Base-by-base conservation (phyloP, 2,797 vertebrate genomes). In the Galaxias olidus region DNA sequence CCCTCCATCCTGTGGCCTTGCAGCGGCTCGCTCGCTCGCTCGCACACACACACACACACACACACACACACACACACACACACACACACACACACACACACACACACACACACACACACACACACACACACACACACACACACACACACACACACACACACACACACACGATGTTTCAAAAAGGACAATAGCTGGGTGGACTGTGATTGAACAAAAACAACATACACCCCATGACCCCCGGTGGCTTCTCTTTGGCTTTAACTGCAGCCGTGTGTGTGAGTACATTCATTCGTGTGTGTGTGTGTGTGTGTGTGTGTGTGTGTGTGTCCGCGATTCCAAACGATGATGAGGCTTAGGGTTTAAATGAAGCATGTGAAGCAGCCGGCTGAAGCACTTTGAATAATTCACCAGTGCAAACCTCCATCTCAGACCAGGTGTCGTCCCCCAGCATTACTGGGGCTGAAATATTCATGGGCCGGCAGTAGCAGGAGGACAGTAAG, bases 331-430 rank as follows among this genome's bases (percentile, higher is more conserved):
- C 17, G 15, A 75, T 66, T 76, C 44, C 51, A 64, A 56, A 70
- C 66, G 58, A 81, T 77, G 67, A 72, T 30, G 19, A 78, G 81
- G 81, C 81, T 72, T 71, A 65, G 66, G 75, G 83, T 77, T 83
- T 83, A 88, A 84, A 85, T 76, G 59, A 73, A 87, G 73, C 63
- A 78, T 73, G 88, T 85, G 82, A 89, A 91, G 91, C 90, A 90
- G 88, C 84, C 72, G 75, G 71, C 76, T 87, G 83, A 84, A 87
- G 88, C 73, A 56, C 62, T 81, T 86, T 95, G 86, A 95, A 94
- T 95, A 93, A 96, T 95, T 95, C 78, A 95, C 78, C 76, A 76
- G 64, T 72, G 88, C 89, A 92, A 92, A 92, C 86, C 86, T 87
- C 85, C 69, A 76, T 89, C 84, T 85, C 85, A 87, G 79, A 86